Evolutionary conservation across 92 coral and sea anemone genomes (phyloP), one percentile per base, ranked within the genome.

Genomic region (Porites divaricata): DNA sequence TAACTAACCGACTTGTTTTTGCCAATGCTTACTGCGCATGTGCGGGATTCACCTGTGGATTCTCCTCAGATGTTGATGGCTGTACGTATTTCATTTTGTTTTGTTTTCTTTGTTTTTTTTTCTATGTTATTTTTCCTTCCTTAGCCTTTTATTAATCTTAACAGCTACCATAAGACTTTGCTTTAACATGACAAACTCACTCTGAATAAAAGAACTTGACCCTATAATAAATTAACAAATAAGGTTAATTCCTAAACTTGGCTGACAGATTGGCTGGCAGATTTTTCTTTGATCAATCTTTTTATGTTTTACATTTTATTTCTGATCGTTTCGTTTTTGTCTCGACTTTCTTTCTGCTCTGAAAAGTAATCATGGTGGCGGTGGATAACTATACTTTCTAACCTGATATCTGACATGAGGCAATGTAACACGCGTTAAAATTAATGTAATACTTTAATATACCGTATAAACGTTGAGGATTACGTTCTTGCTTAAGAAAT

Each of bases 11-110:
- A 82, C 86, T 82, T 82, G 72, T 82, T 82, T 82, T 82, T 73
- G 78, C 78, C 86, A 61, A 71, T 82, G 86, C 86, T 73, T 63
- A 22, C 77, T 63, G 79, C 78, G 86, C 86, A 72, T 82, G 86
- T 73, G 52, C 26, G 26, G 86, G 78, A 72, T 50, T 59, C 50
- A 45, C 71, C 68, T 16, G 23, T 45, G 78, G 86, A 73, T 61
- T 63, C 67, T 28, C 75, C 74, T 63, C 98, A 94, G 98, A 94
- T 94, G 98, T 83, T 94, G 91, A 94, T 94, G 98, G 90, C 98
- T 86, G 98, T 94, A 94, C 88, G 98, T 94, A 94, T 85, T 68
- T 66, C 57, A 57, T 85, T 69, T 84, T 75, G 74, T 76, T 83
- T 85, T 13, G 76, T 74, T 78, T 53, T 41, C 26, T 67, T 41